Percentiles rank a stretch among this genome's conserved stretches.
phyloP scores from a whole-genome alignment of 2,888 invertebrate species.

The Labia minor region DNA sequence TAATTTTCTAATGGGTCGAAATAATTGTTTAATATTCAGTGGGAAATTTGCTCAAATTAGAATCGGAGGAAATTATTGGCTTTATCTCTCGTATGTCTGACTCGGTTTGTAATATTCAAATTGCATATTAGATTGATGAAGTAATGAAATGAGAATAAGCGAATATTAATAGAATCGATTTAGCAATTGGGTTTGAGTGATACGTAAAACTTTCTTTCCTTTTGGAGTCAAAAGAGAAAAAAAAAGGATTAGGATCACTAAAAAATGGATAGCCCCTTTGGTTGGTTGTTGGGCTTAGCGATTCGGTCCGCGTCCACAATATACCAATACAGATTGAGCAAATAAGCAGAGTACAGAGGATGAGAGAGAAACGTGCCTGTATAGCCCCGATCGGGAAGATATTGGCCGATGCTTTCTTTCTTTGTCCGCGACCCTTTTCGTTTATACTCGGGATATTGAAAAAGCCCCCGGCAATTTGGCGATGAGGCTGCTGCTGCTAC shows the following conservation, averaged over 20 bases:
- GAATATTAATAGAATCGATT: too few relatives aligned
- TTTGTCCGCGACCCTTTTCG: background rate
- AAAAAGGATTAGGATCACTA: background rate
- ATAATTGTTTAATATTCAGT: too few relatives aligned
- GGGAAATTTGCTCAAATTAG: too few relatives aligned
- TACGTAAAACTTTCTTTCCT: background rate
- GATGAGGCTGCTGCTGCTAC: too few relatives aligned
- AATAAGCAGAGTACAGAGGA: background rate
- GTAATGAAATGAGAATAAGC: too few relatives aligned
- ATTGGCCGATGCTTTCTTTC: background rate
- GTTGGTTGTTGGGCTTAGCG: too few relatives aligned
- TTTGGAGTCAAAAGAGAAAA: background rate
- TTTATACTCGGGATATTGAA: background rate
- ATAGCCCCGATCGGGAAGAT: background rate
- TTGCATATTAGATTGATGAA: too few relatives aligned
- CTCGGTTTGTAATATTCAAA: too few relatives aligned
- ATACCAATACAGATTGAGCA: background rate
- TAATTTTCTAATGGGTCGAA: too few relatives aligned
- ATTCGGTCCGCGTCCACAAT: background rate
- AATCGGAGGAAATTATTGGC: too few relatives aligned
- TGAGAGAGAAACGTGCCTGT: background rate
- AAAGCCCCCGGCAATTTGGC: background rate
- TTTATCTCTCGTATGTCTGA: too few relatives aligned
- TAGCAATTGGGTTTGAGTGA: too few relatives aligned
- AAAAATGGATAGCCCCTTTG: background rate